phyloP scores from a whole-genome alignment of 2,797 vertebrate genomes.

The Threskiornis aethiopicus region DNA sequence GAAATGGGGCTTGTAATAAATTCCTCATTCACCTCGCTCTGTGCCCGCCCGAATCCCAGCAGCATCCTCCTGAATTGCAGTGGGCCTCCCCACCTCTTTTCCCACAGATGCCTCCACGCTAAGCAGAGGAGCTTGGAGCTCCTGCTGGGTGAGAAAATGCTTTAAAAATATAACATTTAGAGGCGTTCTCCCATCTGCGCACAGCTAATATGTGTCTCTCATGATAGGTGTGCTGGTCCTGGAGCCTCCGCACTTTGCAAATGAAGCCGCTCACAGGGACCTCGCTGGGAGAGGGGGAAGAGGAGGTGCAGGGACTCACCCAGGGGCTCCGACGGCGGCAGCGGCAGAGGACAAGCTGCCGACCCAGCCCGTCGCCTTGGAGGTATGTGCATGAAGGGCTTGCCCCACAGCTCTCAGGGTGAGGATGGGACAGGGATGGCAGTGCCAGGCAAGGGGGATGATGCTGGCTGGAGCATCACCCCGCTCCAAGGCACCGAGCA shows the following conservation, averaged over 20 bases:
- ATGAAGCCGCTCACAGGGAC: not conserved
- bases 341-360: not conserved
- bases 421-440: not conserved
- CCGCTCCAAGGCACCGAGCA: accelerated
- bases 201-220: not conserved
- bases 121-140: slow-evolving; percentile 31
- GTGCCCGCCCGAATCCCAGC: not conserved
- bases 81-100: slow-evolving; percentile 11
- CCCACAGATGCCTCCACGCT: slow-evolving; percentile 9
- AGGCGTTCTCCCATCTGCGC: slow-evolving; percentile 50
- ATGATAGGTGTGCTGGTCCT: slow-evolving; percentile 14
- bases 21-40: not conserved
- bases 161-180: slow-evolving; percentile 57
- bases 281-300: not conserved
- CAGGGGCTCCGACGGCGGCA: not conserved
- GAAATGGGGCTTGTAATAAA: not conserved
- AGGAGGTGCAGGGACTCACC: not conserved
- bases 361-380: not conserved
- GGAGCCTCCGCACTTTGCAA: not conserved
- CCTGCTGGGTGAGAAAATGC: slow-evolving; percentile 52
- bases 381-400: not conserved
- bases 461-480: not conserved
- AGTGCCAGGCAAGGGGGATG: not conserved
- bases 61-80: not conserved
- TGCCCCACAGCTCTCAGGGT: accelerated